These are phyloP conservation scores for Umimayanthus kanabou DNA, from an alignment of 92 coral and sea anemone species.

Conservation along the genomic window DNA sequence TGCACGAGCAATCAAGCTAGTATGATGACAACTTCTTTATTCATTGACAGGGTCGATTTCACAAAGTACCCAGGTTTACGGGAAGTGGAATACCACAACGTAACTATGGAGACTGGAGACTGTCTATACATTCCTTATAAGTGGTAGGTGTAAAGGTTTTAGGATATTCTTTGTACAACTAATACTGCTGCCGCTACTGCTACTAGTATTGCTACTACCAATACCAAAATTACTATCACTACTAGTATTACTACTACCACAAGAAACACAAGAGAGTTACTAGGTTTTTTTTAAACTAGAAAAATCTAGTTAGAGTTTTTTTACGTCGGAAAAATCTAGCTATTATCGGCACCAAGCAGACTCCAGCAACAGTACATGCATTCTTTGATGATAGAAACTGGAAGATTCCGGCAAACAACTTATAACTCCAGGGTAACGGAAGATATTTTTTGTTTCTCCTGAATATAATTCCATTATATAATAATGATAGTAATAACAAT, in stretches of 20 bases:
- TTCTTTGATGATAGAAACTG: too few relatives aligned
- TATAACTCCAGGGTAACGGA: too few relatives aligned
- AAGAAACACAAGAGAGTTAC: too few relatives aligned
- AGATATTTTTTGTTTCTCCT: too few relatives aligned
- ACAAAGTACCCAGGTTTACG: conserved; percentile 90
- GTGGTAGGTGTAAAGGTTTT: conserved; percentile 57
- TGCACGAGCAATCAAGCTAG: not conserved
- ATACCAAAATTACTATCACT: not conserved
- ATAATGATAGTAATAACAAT: too few relatives aligned
- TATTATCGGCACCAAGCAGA: not conserved
- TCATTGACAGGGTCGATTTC: conserved; percentile 78
- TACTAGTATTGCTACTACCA: not conserved
- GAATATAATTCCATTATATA: too few relatives aligned
- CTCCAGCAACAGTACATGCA: not conserved
- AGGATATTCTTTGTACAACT: too few relatives aligned
- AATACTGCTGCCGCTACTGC: not conserved
- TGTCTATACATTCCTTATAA: conserved; percentile 94
- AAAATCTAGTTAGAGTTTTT: too few relatives aligned
- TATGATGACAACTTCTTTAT: not conserved
- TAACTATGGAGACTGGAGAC: conserved; percentile 93
- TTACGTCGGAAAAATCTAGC: too few relatives aligned
- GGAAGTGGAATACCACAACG: conserved; percentile 87
- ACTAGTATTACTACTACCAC: not conserved
- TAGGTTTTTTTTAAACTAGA: too few relatives aligned
- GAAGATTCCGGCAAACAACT: too few relatives aligned